A percentile compares a stretch with the other conserved stretches of the same genome.
These are phyloP conservation scores for Oscheius sp. DNA, from an alignment of 1,140 invertebrate species.

Conservation along the genomic window DNA sequence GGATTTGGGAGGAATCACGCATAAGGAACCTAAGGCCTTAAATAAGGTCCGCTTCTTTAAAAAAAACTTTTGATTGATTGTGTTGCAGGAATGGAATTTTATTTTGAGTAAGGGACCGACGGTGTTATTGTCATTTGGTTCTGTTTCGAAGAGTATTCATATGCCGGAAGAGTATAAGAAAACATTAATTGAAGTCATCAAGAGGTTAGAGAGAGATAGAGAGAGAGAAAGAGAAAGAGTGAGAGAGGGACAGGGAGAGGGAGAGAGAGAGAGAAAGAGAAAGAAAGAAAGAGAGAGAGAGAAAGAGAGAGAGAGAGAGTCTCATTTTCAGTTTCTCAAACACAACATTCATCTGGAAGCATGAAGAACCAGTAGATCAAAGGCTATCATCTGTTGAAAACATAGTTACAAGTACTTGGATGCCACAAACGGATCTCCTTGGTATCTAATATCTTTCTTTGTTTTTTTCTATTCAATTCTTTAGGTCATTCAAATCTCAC, in stretches of 20 bases:
- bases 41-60: background rate
- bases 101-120: background rate
- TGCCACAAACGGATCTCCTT: constrained; percentile 20
- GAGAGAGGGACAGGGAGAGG: background rate
- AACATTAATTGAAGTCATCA: background rate
- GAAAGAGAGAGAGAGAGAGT: background rate
- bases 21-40: background rate
- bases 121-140: constrained; percentile 20
- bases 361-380: constrained; percentile 14
- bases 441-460: background rate
- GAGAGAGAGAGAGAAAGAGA: background rate
- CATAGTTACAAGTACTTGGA: background rate
- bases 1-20: constrained; percentile 12
- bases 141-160: background rate
- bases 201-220: background rate
- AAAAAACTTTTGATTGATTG: constrained; percentile 4
- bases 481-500: background rate
- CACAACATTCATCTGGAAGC: constrained; percentile 24
- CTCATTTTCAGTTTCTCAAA: background rate
- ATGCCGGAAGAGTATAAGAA: constrained; percentile 23
- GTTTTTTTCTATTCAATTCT: background rate
- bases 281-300: background rate
- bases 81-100: constrained; percentile 4
- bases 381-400: background rate
- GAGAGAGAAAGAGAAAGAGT: background rate